These are phyloP conservation scores for Petaurus breviceps DNA, from an alignment of 2,113 vertebrate species.

Conservation along the genomic window DNA sequence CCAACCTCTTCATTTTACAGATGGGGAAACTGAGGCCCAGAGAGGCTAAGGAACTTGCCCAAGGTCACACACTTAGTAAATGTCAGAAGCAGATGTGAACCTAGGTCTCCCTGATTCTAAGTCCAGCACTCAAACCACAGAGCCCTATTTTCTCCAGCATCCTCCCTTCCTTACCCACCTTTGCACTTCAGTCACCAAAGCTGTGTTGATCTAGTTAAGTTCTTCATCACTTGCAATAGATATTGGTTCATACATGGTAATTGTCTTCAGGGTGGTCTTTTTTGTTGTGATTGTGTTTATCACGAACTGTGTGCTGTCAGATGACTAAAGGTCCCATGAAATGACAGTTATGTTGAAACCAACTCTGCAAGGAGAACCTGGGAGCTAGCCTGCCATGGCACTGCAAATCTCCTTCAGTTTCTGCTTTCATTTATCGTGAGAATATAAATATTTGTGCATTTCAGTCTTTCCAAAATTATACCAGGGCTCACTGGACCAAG, in stretches of 20 bases:
- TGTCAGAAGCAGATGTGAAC: neutral
- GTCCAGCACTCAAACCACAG: neutral
- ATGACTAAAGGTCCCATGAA: neutral
- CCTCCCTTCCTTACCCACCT: neutral
- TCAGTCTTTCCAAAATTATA: neutral
- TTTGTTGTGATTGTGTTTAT: neutral
- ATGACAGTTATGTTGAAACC: neutral
- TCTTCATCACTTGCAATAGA: neutral
- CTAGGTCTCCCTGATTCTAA: neutral
- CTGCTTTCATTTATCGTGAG: neutral
- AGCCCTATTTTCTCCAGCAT: neutral
- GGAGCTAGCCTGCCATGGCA: neutral
- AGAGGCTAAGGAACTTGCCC: neutral
- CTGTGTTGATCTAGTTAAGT: neutral
- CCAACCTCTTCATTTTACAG: neutral
- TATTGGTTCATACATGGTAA: neutral
- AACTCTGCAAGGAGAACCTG: neutral
- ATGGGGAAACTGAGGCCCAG: neutral
- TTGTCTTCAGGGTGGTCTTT: neutral
- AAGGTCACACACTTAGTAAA: neutral
- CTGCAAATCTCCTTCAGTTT: neutral
- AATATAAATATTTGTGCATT: neutral
- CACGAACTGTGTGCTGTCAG: neutral
- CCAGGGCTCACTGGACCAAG: neutral
- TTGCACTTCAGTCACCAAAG: neutral